Evolutionary conservation across 2,797 vertebrate genomes (phyloP), one percentile per base, ranked within the genome.

Genomic region (Neosilurus hyrtlii): DNA sequence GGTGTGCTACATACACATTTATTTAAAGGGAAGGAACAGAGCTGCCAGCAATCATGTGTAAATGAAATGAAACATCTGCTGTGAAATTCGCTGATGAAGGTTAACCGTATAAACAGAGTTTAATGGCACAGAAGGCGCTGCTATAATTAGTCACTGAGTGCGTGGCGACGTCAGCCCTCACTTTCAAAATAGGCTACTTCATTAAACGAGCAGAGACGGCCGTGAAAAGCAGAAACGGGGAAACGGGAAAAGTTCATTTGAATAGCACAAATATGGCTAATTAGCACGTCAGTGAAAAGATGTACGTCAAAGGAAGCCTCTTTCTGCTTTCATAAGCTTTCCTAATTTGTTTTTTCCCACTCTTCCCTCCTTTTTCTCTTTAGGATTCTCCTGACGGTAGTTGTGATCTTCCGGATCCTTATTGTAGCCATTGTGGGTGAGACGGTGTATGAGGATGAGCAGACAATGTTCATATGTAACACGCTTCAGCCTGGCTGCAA

Each of bases 401-500:
- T 97, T 82, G 96, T 97, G 74, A 97, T 97, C 89, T 97, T 97
- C 91, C 96, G 96, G 20, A 97, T 97, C 89, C 90, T 97, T 35
- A 96, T 97, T 0, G 96, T 97, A 84, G 96, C 96, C 71, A 97
- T 97, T 2, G 96, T 97, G 0, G 96, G 96, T 0, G 96, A 97
- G 92, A 97, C 96, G 0, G 96, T 97, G 3, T 97, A 97, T 2
- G 96, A 97, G 86, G 96, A 97, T 0, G 96, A 97, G 89, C 96
- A 97, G 91, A 92, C 95, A 85, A 97, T 97, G 96, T 97, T 97
- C 90, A 93, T 95, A 89, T 97, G 96, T 73, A 97, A 97, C 94
- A 97, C 96, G 0, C 92, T 97, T n/a, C 96, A 97, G 90, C 96
- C 96, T 0, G 96, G 96, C 77, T 97, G 96, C 89, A 96, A 96